A percentile compares a stretch with the other conserved stretches of the same genome.
Evolutionary conservation across 2,797 vertebrate genomes (phyloP).

Genomic region (Pteronotus mesoamericanus): DNA sequence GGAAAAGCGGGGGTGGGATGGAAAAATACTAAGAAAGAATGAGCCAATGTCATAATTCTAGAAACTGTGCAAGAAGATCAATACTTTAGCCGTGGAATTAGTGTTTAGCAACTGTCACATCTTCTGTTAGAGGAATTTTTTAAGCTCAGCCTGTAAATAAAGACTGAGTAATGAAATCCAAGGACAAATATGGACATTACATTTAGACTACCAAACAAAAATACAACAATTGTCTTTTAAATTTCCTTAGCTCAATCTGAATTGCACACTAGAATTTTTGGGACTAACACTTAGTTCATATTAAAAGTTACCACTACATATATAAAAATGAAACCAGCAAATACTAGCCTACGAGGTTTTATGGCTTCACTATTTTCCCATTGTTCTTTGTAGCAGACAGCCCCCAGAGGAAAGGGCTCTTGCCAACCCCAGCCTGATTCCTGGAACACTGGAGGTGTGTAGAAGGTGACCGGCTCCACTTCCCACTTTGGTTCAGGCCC

Average conservation of each 20-base stretch:
- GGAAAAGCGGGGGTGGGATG: background rate
- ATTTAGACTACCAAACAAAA: background rate
- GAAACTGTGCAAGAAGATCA: background rate
- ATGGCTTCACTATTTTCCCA: background rate
- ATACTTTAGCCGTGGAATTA: background rate
- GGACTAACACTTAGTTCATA: background rate
- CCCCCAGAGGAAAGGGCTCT: background rate
- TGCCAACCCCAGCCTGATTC: background rate
- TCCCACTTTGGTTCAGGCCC: too few relatives aligned
- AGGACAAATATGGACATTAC: background rate
- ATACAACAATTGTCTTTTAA: background rate
- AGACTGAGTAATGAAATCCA: background rate
- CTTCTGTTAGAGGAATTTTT: background rate
- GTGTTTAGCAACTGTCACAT: background rate
- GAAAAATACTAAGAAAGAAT: conserved; percentile 16
- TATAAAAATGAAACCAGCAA: background rate
- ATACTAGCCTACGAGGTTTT: background rate
- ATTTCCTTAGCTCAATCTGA: background rate
- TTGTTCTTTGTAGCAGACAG: background rate
- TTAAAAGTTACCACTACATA: background rate
- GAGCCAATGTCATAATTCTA: background rate
- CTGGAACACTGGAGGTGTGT: background rate
- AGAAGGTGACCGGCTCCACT: background rate
- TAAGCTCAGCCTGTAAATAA: background rate
- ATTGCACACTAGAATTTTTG: background rate